Percentiles rank a stretch among this genome's conserved stretches.
These are phyloP conservation scores for Cryptoblepharus egeriae DNA, from an alignment of 2,797 vertebrate species.

Conservation along the genomic window DNA sequence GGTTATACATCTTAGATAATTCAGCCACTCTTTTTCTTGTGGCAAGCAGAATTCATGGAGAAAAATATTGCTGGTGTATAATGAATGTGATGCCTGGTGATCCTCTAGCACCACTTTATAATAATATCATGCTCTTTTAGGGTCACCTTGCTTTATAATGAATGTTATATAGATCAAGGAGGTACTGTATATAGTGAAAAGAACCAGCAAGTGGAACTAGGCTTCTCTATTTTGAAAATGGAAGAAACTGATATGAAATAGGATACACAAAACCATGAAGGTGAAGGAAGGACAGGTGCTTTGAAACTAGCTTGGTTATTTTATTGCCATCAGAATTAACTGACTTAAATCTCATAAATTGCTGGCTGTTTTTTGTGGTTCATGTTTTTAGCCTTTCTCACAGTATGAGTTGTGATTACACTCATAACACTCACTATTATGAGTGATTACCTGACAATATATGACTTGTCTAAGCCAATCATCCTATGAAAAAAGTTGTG, in stretches of 20 bases:
- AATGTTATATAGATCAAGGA: conserved; percentile 48
- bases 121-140: conserved; percentile 53
- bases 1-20: conserved; percentile 13
- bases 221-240: conserved; percentile 23
- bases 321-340: not conserved
- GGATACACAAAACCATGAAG: conserved; percentile 18
- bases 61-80: conserved; percentile 51
- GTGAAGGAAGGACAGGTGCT: conserved; percentile 12
- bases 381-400: not conserved
- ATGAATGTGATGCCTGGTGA: conserved; percentile 54
- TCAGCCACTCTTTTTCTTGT: conserved; percentile 54
- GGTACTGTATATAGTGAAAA: conserved; percentile 22
- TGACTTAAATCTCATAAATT: not conserved
- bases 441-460: not conserved
- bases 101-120: conserved; percentile 50
- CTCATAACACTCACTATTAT: not conserved
- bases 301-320: conserved; percentile 11
- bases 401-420: too few species aligned
- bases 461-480: not conserved
- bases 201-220: conserved; percentile 28
- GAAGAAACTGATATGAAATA: conserved; percentile 15
- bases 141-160: conserved; percentile 64
- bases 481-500: not conserved
- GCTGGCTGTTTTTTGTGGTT: not conserved
- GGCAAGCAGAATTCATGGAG: conserved; percentile 53